Evolutionary conservation across 2,113 vertebrate species (phyloP).

Genomic region (Rhineura floridana): DNA sequence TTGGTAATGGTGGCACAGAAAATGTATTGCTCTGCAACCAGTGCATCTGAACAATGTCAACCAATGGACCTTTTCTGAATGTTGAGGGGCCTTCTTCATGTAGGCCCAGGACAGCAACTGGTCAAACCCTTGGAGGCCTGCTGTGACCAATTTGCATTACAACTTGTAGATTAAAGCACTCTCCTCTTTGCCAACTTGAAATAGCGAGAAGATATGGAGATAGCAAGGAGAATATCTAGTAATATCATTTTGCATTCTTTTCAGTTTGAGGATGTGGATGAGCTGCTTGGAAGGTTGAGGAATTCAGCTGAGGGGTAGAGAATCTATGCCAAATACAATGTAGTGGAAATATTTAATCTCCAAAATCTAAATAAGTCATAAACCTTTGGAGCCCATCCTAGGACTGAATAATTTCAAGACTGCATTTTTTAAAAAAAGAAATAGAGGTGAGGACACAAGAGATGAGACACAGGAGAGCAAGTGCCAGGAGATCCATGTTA

Average conservation of each 20-base stretch:
- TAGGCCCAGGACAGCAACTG: neutral
- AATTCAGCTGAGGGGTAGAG: neutral
- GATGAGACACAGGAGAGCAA: neutral
- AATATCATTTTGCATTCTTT: neutral
- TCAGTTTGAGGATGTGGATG: neutral
- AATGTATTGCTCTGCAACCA: neutral
- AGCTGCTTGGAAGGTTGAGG: neutral
- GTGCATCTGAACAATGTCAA: neutral
- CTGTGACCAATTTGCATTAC: neutral
- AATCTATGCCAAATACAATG: neutral
- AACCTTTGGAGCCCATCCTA: neutral
- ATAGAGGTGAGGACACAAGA: neutral
- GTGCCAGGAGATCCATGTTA: neutral
- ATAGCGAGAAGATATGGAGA: neutral
- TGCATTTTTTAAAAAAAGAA: neutral
- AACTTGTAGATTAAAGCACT: neutral
- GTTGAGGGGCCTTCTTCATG: neutral
- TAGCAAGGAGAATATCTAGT: neutral
- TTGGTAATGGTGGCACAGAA: neutral
- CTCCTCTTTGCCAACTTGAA: no score
- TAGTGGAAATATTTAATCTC: constrained; percentile 16
- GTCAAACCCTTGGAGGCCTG: neutral
- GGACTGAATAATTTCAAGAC: neutral
- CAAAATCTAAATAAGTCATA: constrained; percentile 14
- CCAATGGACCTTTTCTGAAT: neutral